Percentiles rank a stretch among this genome's conserved stretches.
Conservation (phyloP, 2,797 vertebrate species). For the Parauchenoglanis punctatus region DNA sequence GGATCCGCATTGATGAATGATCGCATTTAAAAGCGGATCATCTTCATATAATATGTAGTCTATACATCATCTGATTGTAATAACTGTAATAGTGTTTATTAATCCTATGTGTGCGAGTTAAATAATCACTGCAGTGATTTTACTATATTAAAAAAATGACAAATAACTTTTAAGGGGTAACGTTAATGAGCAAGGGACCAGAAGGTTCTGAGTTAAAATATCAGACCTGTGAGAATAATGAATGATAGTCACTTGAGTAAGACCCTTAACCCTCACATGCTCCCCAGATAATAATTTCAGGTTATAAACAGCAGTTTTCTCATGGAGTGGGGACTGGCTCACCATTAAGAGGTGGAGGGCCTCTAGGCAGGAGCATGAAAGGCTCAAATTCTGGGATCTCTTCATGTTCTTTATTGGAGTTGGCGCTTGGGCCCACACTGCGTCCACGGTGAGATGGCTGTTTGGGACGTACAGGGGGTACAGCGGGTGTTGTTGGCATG, state of each 20-base stretch:
- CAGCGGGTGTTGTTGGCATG: not conserved
- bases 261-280: not conserved
- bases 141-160: not conserved
- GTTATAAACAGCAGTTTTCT: not conserved
- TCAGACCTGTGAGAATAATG: not conserved
- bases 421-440: slow-evolving; percentile 70
- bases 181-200: not conserved
- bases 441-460: slow-evolving; percentile 77
- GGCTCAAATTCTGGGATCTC: slow-evolving; percentile 82
- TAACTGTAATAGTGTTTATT: not conserved
- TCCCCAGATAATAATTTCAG: not conserved
- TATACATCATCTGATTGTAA: not conserved
- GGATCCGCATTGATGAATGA: too few species aligned
- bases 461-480: slow-evolving; percentile 18
- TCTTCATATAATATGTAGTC: not conserved
- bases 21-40: not conserved
- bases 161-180: not conserved
- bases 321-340: slow-evolving; percentile 30
- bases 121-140: not conserved
- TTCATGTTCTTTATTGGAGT: slow-evolving; percentile 79
- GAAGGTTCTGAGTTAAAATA: not conserved
- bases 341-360: slow-evolving; percentile 80
- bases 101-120: not conserved
- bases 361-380: slow-evolving; percentile 77
- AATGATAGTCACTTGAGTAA: not conserved